These are phyloP conservation scores for Hozukius guyotensis DNA, from an alignment of 2,797 vertebrate genomes.

Conservation along the genomic window DNA sequence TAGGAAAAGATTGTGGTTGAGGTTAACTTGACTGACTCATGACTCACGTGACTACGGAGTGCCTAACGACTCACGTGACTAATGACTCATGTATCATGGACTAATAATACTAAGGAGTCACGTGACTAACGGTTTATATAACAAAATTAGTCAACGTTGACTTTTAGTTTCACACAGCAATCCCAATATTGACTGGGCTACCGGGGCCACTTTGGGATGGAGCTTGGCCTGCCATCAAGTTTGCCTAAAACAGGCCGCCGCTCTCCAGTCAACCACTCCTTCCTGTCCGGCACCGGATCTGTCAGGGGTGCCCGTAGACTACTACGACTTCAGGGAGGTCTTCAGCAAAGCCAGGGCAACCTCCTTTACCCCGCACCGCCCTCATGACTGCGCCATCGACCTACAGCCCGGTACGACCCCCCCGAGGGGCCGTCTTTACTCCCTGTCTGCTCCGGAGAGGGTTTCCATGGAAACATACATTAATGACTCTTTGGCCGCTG, in stretches of 20 bases:
- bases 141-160: too few species aligned
- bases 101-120: too few species aligned
- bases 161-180: too few species aligned
- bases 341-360: not conserved
- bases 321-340: not conserved
- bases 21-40: too few species aligned
- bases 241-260: not conserved
- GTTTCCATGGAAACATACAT: not conserved
- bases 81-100: too few species aligned
- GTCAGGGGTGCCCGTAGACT: accelerated
- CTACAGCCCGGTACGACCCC: not conserved
- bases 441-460: not conserved
- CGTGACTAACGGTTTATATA: too few species aligned
- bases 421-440: not conserved
- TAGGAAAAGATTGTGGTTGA: too few species aligned
- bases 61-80: too few species aligned
- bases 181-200: not conserved
- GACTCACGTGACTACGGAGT: too few species aligned
- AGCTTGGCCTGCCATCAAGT: not conserved
- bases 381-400: not conserved
- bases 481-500: not conserved
- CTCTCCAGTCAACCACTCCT: too few species aligned
- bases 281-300: not conserved
- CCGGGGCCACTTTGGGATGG: not conserved
- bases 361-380: not conserved